phyloP scores from a whole-genome alignment of 2,888 invertebrate genomes.

The Ennomos fuscantarius region DNA sequence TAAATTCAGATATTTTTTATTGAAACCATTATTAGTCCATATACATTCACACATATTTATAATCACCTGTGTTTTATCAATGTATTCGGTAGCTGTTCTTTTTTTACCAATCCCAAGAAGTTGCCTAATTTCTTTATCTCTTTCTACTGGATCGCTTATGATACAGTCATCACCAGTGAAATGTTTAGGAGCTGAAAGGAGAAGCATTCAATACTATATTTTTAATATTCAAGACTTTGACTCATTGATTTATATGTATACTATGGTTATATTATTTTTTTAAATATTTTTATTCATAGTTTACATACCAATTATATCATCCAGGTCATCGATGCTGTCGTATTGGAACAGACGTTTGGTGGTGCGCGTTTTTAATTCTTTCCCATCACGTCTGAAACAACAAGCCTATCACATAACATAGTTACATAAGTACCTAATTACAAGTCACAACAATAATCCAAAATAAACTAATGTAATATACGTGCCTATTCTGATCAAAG shows the following conservation, averaged over 20 bases:
- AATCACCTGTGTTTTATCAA: slow-evolving; percentile 4
- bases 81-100: slow-evolving; percentile 1
- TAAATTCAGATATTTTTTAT: no score
- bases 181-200: slow-evolving; percentile 63
- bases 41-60: not conserved
- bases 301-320: slow-evolving; percentile 13
- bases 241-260: no score
- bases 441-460: no score
- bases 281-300: no score
- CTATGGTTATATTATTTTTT: no score
- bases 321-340: slow-evolving; percentile 22
- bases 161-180: slow-evolving; percentile 68
- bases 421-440: not conserved
- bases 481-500: not conserved
- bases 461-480: no score
- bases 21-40: no score
- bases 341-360: slow-evolving; percentile 21
- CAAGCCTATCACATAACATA: not conserved
- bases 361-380: slow-evolving; percentile 34
- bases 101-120: slow-evolving; percentile 59
- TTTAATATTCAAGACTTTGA: no score
- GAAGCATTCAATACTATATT: not conserved
- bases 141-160: slow-evolving; percentile 59
- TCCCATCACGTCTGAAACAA: slow-evolving; percentile 46
- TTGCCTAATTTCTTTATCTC: slow-evolving; percentile 69